Percentiles rank a stretch among this genome's conserved stretches.
These are phyloP conservation scores for Athrips mouffetella DNA, from an alignment of 2,888 invertebrate species.

Conservation along the genomic window DNA sequence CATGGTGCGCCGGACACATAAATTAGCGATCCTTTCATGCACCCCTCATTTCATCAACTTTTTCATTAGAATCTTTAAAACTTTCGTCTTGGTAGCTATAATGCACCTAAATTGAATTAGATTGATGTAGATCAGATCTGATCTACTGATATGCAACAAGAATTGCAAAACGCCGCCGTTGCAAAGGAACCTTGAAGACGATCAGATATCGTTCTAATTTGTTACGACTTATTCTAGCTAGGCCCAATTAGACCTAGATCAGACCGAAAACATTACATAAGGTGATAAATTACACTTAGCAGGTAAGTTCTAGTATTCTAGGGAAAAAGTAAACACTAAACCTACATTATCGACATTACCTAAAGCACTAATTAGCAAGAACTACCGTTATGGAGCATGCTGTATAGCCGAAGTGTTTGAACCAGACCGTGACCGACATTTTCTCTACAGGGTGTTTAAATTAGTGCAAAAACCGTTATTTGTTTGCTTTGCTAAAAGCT, in stretches of 20 bases:
- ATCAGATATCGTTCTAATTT: constrained; percentile 8
- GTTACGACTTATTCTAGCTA: constrained; percentile 3
- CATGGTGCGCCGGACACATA: too few relatives aligned
- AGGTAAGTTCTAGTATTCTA: too few relatives aligned
- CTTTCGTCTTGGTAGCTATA: too few relatives aligned
- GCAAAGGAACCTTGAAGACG: background rate
- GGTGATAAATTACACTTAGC: too few relatives aligned
- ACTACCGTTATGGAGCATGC: constrained; percentile 37
- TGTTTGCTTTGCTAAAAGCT: background rate
- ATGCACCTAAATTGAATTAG: too few relatives aligned
- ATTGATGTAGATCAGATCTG: too few relatives aligned
- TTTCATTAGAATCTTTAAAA: too few relatives aligned
- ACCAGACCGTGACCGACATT: constrained; percentile 36
- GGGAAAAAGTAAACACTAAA: too few relatives aligned
- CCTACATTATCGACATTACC: background rate
- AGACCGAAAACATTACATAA: constrained; percentile 3
- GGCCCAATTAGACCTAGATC: background rate
- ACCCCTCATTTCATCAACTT: too few relatives aligned
- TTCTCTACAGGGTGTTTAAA: constrained; percentile 6
- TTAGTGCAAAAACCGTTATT: constrained; percentile 1
- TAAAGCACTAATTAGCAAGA: constrained; percentile 39
- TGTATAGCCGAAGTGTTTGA: constrained; percentile 28
- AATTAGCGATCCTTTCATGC: too few relatives aligned
- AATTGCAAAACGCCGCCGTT: too few relatives aligned
- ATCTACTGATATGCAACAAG: too few relatives aligned